Conservation (phyloP, 2,888 invertebrate genomes). For the Agrochola circellaris region DNA sequence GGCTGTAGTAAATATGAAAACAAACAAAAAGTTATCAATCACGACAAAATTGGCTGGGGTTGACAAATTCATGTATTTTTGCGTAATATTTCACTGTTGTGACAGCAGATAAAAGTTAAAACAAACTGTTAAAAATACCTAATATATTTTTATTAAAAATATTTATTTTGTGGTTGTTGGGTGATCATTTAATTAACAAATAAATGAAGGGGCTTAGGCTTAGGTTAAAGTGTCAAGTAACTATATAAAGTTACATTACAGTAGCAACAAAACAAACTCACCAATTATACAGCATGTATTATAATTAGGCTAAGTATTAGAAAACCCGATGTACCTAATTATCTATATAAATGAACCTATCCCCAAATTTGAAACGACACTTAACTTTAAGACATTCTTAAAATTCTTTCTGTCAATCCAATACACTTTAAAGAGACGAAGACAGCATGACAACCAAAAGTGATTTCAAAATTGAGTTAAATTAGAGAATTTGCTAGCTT, state of each 20-base stretch:
- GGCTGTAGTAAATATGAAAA: constrained; percentile 16
- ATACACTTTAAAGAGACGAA: neutral
- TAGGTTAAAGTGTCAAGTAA: neutral
- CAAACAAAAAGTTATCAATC: constrained; percentile 54
- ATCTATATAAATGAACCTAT: no score
- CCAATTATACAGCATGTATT: no score
- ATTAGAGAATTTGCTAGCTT: neutral
- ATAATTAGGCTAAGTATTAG: no score
- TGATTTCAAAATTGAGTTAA: neutral
- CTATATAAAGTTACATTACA: neutral
- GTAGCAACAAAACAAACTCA: neutral
- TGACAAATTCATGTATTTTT: constrained; percentile 50
- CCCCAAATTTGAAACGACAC: no score
- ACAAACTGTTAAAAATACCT: constrained; percentile 7
- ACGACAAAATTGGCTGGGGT: constrained; percentile 31
- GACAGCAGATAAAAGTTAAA: constrained; percentile 46
- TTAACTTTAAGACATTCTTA: neutral
- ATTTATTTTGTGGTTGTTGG: neutral
- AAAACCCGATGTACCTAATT: no score
- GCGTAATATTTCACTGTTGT: constrained; percentile 39
- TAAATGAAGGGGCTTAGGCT: neutral
- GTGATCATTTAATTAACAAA: neutral
- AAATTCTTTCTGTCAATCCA: neutral
- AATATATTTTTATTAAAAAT: neutral
- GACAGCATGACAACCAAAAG: neutral